These are phyloP conservation scores for Vultur gryphus DNA, from an alignment of 2,797 vertebrate species.

Conservation along the genomic window DNA sequence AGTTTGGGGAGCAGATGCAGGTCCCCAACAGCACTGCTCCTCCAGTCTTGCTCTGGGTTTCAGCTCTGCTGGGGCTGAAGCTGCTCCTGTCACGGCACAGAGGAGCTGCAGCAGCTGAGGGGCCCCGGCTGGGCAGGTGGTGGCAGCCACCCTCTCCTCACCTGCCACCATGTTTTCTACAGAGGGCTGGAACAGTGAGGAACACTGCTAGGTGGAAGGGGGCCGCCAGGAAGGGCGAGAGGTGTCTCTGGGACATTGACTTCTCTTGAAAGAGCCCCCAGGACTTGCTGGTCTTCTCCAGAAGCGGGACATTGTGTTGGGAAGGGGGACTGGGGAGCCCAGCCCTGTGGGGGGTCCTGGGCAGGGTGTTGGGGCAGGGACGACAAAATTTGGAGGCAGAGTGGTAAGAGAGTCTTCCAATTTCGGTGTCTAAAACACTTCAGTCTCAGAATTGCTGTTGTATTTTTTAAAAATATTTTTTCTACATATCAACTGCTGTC, in stretches of 20 bases:
- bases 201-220: neutral
- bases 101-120: neutral
- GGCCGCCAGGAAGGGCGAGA: neutral
- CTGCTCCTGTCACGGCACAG: accelerated
- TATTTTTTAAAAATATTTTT: neutral
- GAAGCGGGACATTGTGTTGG: neutral
- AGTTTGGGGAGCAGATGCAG: neutral
- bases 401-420: neutral
- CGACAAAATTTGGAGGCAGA: neutral
- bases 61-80: neutral
- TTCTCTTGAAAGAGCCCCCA: neutral
- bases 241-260: neutral
- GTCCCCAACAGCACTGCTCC: accelerated
- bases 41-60: accelerated
- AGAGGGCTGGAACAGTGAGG: accelerated
- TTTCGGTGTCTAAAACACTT: accelerated
- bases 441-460: neutral
- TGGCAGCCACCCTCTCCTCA: neutral
- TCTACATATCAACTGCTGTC: accelerated
- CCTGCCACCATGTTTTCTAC: accelerated
- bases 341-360: accelerated
- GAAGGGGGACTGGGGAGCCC: neutral
- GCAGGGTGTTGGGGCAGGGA: no score
- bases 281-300: neutral
- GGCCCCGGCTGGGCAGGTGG: accelerated